These are phyloP conservation scores for Diplosoma virens DNA, from an alignment of 23 tunicate species.

Conservation along the genomic window DNA sequence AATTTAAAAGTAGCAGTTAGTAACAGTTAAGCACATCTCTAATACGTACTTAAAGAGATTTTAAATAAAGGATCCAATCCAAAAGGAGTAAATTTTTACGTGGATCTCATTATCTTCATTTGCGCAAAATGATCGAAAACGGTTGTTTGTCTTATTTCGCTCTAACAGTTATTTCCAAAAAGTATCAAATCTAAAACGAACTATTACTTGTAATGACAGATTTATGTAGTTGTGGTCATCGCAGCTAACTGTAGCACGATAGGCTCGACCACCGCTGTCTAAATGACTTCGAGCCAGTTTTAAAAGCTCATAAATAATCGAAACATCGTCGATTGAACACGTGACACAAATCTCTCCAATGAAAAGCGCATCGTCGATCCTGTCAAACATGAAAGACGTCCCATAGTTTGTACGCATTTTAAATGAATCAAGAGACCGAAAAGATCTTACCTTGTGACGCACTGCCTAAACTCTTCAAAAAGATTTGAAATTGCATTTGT, in stretches of 20 bases:
- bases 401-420: too few relatives aligned
- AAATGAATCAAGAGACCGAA: too few relatives aligned
- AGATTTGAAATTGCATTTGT: neutral
- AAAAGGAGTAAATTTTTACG: too few relatives aligned
- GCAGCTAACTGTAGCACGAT: constrained; percentile 21
- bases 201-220: constrained; percentile 22
- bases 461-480: constrained; percentile 2
- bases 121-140: too few relatives aligned
- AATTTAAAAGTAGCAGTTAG: too few relatives aligned
- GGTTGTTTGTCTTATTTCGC: too few relatives aligned
- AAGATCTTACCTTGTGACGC: constrained; percentile 7
- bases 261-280: constrained; percentile 30
- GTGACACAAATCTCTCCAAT: constrained; percentile 50
- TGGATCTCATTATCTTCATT: too few relatives aligned
- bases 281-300: constrained; percentile 31
- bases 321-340: constrained; percentile 18
- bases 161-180: too few relatives aligned
- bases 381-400: too few relatives aligned
- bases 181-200: neutral
- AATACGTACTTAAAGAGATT: too few relatives aligned
- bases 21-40: too few relatives aligned
- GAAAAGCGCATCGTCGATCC: constrained; percentile 26
- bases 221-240: neutral
- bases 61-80: too few relatives aligned
- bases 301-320: constrained; percentile 33